Evolutionary conservation across 2,113 vertebrate species (phyloP), one percentile per base, ranked within the genome.

Genomic region (Microtus ochrogaster): DNA sequence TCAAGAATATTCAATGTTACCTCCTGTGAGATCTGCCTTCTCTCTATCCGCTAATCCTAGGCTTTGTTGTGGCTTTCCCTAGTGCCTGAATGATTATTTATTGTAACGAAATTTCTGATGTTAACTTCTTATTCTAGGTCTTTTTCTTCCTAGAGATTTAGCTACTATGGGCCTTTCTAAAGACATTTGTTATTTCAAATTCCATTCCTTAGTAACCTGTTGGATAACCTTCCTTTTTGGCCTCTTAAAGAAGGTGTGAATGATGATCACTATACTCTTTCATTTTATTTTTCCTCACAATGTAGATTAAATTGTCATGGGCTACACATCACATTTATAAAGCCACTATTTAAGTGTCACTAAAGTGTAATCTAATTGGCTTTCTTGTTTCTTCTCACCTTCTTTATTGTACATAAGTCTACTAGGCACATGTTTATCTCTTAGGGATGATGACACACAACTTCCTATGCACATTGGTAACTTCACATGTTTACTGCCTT

Each of bases 221-320:
- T 90, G 70, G 73, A 39, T 82, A 83, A 65, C 24, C 24, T 65
- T 91, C 39, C 8, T 66, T 87, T 19, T 84, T 63, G 52, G 17
- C 12, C 26, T 33, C 39, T 78, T 86, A 28, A 12, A 87, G 65
- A 95, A 89, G 7, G 30, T 72, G 26, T 30, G 5, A 14, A 22
- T 39, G 61, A 8, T 82, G 72, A 77, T 76, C 47, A 95, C 93
- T 87, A 33, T 87, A 68, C 13, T 14, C 49, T 93, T 22, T 88
- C 13, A 39, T 81, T 87, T 87, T 90, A 79, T 83, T 92, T 94
- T 55, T 16, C 21, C 44, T 96, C 30, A 89, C 26, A 61, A 13
- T 79, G 7, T 89, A 85, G 61, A 88, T 88, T 96, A 85, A 52
- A 83, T 73, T 92, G 14, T 82, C 66, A 16, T 82, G 76, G 49